These are phyloP conservation scores for Furcifer pardalis DNA, from an alignment of 2,797 vertebrate genomes.

Conservation along the genomic window DNA sequence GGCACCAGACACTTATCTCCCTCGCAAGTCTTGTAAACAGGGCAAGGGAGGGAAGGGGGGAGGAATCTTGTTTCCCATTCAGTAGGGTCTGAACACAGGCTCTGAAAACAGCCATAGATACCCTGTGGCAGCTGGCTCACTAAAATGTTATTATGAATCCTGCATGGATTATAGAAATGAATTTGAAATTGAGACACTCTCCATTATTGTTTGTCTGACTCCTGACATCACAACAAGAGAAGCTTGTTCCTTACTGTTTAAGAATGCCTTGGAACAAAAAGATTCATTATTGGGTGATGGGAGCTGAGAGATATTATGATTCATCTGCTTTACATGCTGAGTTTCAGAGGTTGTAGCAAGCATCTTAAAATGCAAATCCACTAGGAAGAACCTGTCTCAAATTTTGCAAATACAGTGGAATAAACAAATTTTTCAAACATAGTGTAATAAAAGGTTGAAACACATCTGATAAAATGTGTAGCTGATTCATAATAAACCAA, in stretches of 20 bases:
- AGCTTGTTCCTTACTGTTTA: slow-evolving; percentile 44
- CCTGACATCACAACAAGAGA: slow-evolving; percentile 4
- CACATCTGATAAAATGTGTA: background rate
- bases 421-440: no score
- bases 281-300: fast-evolving
- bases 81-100: slow-evolving; percentile 37
- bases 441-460: no score
- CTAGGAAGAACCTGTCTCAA: background rate
- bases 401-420: background rate
- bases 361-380: background rate
- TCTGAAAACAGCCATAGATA: slow-evolving; percentile 54
- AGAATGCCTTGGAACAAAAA: slow-evolving; percentile 32
- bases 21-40: slow-evolving; percentile 56
- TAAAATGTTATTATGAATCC: slow-evolving; percentile 64
- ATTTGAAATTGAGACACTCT: slow-evolving; percentile 60
- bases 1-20: slow-evolving; percentile 54
- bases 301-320: background rate
- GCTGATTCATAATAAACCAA: background rate
- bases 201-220: slow-evolving; percentile 48
- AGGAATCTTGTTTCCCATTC: slow-evolving; percentile 46
- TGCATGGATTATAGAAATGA: slow-evolving; percentile 67
- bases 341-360: background rate
- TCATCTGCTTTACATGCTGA: background rate
- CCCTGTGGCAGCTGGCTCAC: slow-evolving; percentile 55
- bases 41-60: background rate